These are phyloP conservation scores for Nymphalis c-album DNA, from an alignment of 2,888 invertebrate genomes.

Conservation along the genomic window DNA sequence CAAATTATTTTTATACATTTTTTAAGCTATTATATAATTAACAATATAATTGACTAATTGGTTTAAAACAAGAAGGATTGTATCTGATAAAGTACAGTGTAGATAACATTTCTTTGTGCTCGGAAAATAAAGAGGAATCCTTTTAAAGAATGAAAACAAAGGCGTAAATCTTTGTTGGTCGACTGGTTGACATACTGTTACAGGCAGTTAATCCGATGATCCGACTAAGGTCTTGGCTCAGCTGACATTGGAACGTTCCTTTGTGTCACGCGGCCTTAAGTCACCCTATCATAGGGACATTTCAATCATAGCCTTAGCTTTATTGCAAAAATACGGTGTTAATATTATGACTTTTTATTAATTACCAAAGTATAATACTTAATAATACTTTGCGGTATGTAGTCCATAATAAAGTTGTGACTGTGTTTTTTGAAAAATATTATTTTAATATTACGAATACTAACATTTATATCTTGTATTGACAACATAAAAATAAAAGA, in stretches of 20 bases:
- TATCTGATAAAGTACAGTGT: slow-evolving; percentile 19
- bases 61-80: slow-evolving; percentile 14
- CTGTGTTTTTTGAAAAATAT: too few species aligned
- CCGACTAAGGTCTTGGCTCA: slow-evolving; percentile 61
- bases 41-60: slow-evolving; percentile 13
- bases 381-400: too few species aligned
- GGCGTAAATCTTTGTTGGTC: slow-evolving; percentile 71
- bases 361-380: neutral
- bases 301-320: slow-evolving; percentile 11
- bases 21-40: slow-evolving; percentile 13
- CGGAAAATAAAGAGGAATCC: slow-evolving; percentile 47
- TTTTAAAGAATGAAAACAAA: slow-evolving; percentile 64
- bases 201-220: slow-evolving; percentile 76
- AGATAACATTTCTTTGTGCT: slow-evolving; percentile 37
- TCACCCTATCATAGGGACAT: slow-evolving; percentile 52
- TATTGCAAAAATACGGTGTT: neutral
- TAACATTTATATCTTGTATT: neutral
- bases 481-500: neutral
- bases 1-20: neutral
- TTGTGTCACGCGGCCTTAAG: slow-evolving; percentile 57
- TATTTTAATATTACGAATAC: neutral
- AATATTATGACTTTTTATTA: neutral
- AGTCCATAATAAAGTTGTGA: neutral
- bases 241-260: slow-evolving; percentile 61
- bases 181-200: slow-evolving; percentile 71